phyloP scores from a whole-genome alignment of 2,113 vertebrate genomes.

The Otolemur garnettii region DNA sequence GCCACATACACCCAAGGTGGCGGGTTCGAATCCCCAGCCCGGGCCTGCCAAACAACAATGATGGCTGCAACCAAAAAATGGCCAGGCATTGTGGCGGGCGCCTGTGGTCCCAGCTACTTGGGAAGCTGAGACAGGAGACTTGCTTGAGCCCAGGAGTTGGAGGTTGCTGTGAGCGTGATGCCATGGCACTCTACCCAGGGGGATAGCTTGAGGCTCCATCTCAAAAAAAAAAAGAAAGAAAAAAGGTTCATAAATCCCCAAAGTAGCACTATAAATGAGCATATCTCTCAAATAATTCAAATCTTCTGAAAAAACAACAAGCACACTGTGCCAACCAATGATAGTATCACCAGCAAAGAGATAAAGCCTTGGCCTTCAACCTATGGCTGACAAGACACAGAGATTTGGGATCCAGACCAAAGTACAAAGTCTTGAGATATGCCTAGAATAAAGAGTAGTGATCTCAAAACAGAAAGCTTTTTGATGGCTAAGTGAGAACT shows the following conservation, averaged over 20 bases:
- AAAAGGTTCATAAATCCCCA: background rate
- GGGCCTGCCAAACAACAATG: too few species aligned
- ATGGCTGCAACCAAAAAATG: too few species aligned
- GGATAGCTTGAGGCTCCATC: too few species aligned
- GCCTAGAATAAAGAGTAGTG: conserved; percentile 69
- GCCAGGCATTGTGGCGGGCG: too few species aligned
- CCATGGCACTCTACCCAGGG: too few species aligned
- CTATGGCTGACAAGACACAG: conserved; percentile 67
- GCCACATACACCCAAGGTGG: too few species aligned
- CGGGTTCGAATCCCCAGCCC: too few species aligned
- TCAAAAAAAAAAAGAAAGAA: too few species aligned
- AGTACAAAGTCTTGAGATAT: conserved; percentile 64
- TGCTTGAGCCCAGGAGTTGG: too few species aligned
- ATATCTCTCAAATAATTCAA: conserved; percentile 42
- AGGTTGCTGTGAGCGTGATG: too few species aligned
- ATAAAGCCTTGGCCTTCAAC: conserved; percentile 64
- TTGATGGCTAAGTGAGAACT: conserved; percentile 61
- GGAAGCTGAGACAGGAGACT: too few species aligned
- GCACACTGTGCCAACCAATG: background rate
- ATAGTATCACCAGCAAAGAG: conserved; percentile 49
- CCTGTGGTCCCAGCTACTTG: too few species aligned
- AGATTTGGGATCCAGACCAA: conserved; percentile 66
- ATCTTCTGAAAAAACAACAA: conserved; percentile 64
- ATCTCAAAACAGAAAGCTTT: conserved; percentile 73
- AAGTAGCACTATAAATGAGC: background rate